Base-by-base conservation (phyloP, 2,888 invertebrate species). In the Amphipoea oculea region DNA sequence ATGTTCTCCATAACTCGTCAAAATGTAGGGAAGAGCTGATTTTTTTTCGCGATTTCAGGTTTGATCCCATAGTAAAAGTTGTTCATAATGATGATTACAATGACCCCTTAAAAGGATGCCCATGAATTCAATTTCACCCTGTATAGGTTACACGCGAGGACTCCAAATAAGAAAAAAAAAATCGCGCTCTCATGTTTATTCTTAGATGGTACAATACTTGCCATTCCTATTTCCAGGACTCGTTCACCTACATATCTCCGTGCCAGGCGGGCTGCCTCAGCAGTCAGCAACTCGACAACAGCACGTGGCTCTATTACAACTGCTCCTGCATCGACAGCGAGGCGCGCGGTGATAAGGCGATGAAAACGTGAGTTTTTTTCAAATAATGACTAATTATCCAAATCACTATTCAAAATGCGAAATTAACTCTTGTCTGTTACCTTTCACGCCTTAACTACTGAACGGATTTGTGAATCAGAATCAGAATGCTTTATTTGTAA, bases 181-280 rank as follows among this genome's bases (percentile, higher is more conserved):
- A 29, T 1, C 29, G 29, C 29, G 29, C 3, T 48, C 12, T 0
- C 0, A 42, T 42, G 14, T 36, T 17, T 29, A 42, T 57, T 57
- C 6, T 0, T 12, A 57, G 9, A 45, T 60, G 23, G 14, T 29
- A 72, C 11, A 54, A 54, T 45, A 7, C 14, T 45, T 42, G 4
- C 20, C 1, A 29, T 29, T 7, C 60, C 20, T 70, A 1, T 71
- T 79, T 78, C 1, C 93, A 97, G 92, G 98, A 99, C 92, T 98
- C 98, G 14, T 97, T 97, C 92, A 99, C 99, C 7, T 99, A 99
- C 93, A 98, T 98, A 91, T 99, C 99, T 40, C 98, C 99, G 71
- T 99, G 99, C 94, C 98, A 99, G 93, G 99, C 99, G 73, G 99
- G 99, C 67, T 99, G 99, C 93, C 96, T 82, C 48, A 83, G 78